These are phyloP conservation scores for Drosophila ambigua DNA, from an alignment of 1,140 invertebrate species.

Conservation along the genomic window DNA sequence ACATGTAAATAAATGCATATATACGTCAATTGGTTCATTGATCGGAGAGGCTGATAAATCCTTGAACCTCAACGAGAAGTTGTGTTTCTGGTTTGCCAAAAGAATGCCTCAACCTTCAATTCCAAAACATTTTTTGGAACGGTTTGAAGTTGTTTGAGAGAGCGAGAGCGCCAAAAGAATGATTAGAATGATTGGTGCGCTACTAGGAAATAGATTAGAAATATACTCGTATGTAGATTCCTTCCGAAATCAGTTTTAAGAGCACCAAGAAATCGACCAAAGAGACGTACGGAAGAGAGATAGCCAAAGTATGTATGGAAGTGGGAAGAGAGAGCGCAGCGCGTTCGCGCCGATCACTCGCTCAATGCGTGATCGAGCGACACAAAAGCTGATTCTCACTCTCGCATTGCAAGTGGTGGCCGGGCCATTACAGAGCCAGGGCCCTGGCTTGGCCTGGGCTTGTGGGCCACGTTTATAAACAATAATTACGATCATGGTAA, in stretches of 20 bases:
- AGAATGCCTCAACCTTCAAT: conserved; percentile 42
- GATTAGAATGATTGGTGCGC: conserved; percentile 10
- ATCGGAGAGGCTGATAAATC: conserved; percentile 36
- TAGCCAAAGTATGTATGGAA: background rate
- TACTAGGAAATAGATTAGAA: conserved; percentile 13
- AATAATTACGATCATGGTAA: conserved; percentile 46
- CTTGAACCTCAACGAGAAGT: conserved; percentile 26
- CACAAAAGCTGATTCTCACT: conserved; percentile 11
- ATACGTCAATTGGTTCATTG: conserved; percentile 37
- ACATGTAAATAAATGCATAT: background rate
- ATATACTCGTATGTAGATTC: conserved; percentile 9
- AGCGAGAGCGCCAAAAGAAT: conserved; percentile 2
- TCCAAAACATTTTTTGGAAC: conserved; percentile 16
- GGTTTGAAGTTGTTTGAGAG: conserved; percentile 28
- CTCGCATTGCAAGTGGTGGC: conserved; percentile 16
- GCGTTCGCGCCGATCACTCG: conserved; percentile 20
- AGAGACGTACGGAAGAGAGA: conserved; percentile 5
- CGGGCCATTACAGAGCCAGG: conserved; percentile 15
- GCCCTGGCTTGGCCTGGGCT: conserved; percentile 11
- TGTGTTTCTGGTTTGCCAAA: conserved; percentile 27
- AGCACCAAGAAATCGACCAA: background rate
- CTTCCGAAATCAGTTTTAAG: background rate
- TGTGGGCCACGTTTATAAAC: conserved; percentile 48
- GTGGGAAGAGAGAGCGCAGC: conserved; percentile 16
- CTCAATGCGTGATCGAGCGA: conserved; percentile 30